Base-by-base conservation (phyloP, 2,797 vertebrate species). In the Carcharodon carcharias region DNA sequence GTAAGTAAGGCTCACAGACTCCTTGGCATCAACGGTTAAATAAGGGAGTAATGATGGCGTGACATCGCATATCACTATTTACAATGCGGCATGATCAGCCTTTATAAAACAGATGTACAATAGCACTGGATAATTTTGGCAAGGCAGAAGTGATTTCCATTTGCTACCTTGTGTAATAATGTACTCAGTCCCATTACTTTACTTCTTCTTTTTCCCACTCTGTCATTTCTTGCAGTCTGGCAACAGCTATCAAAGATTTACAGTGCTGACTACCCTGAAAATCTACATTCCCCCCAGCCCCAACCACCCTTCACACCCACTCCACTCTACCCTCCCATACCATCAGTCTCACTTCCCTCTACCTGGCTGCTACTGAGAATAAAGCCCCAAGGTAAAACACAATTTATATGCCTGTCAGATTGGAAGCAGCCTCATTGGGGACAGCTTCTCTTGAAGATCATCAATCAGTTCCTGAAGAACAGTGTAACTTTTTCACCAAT, bases 381-480 rank as follows among this genome's bases (percentile, higher is more conserved):
- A 35, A 92, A 63, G 89, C 18, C 89, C 58, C 14, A 63, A 23
- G 61, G 35, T n/a, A 65, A 92, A 92, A 8, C 16, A 18, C 21
- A 63, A 92, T 89, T 92, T n/a, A 7, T 35, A 18, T 40, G 58
- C 58, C 89, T 40, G 61, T 63, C 58, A 92, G 89, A 92, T n/a
- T 35, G n/a, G 58, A 92, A 92, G 35, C 61, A 65, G 16, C 0
- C 16, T 92, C 61, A n/a, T 65, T 31, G 35, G 61, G 31, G 58
- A 92, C 35, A n/a, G 89, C 89, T 63, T 63, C 89, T 40, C 89
- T 61, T 63, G 89, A 92, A 61, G 56, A 65, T 92, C 58, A 92
- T 92, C 89, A 92, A 92, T 92, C 31, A 92, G 89, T 92, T 92
- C 35, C 58, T 92, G 89, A 40, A 63, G 89, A 58, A 61, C 58